A percentile compares a stretch with the other conserved stretches of the same genome.
Conservation (phyloP, 1,140 invertebrate species). For the Zaprionus davidi region DNA sequence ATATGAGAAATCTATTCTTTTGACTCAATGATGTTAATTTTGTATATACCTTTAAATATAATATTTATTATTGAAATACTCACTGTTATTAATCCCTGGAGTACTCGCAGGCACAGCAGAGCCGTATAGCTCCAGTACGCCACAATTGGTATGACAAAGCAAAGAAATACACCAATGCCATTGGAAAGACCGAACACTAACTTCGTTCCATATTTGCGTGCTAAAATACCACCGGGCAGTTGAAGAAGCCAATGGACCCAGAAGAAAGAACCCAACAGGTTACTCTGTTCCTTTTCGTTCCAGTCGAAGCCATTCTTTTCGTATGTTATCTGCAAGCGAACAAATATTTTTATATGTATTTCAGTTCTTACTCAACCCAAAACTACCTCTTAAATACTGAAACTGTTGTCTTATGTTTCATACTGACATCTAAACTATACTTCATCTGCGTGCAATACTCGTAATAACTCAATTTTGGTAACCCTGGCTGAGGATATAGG, state of each 20-base stretch:
- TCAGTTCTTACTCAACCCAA: not conserved
- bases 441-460: no score
- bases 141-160: conserved; percentile 88
- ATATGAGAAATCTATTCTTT: not conserved
- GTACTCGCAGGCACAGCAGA: conserved; percentile 87
- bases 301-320: conserved; percentile 86
- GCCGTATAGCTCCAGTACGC: conserved; percentile 87
- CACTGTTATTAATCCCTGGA: conserved; percentile 91
- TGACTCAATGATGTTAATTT: not conserved
- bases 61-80: conserved; percentile 60
- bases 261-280: conserved; percentile 90
- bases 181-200: conserved; percentile 89
- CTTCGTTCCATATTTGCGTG: conserved; percentile 89
- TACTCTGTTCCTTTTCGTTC: conserved; percentile 88
- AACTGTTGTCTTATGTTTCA: not conserved
- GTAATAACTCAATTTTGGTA: no score
- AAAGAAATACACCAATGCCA: conserved; percentile 88
- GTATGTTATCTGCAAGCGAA: conserved; percentile 68
- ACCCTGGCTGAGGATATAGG: no score
- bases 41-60: not conserved
- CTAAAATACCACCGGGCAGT: conserved; percentile 90
- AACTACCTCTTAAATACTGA: not conserved
- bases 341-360: no score
- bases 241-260: conserved; percentile 90
- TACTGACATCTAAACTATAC: no score